These are phyloP conservation scores for Dasysyrphus albostriatus DNA, from an alignment of 2,888 invertebrate species.

Conservation along the genomic window DNA sequence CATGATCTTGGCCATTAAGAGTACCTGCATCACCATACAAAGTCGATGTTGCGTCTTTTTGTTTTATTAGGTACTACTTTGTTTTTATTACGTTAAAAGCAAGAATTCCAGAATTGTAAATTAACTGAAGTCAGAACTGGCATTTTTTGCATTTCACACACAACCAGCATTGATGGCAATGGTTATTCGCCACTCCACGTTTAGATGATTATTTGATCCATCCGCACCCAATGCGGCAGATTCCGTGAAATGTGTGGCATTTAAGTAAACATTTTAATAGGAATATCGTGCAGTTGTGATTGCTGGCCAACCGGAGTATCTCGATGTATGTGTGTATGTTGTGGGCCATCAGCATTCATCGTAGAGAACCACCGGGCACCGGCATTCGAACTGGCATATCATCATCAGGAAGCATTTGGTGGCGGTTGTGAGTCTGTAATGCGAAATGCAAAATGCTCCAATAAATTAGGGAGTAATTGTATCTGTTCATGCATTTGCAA, in stretches of 20 bases:
- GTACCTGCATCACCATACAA: constrained; percentile 27
- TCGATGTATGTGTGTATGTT: neutral
- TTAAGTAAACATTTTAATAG: constrained; percentile 73
- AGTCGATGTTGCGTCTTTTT: constrained; percentile 29
- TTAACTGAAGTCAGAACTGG: constrained; percentile 62
- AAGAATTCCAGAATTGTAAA: constrained; percentile 63
- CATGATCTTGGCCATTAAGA: constrained; percentile 60
- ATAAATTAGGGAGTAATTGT: constrained; percentile 75
- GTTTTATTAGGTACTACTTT: neutral
- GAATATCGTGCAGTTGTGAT: constrained; percentile 72
- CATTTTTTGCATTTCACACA: constrained; percentile 52
- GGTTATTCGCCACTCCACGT: neutral
- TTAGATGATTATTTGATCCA: constrained; percentile 49
- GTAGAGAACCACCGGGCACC: neutral
- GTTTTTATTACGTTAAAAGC: constrained; percentile 22
- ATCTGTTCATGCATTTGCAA: constrained; percentile 53
- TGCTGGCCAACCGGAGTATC: constrained; percentile 33
- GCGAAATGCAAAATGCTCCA: constrained; percentile 69
- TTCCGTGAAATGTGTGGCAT: constrained; percentile 74
- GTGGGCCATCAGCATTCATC: constrained; percentile 19
- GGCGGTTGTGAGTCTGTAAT: constrained; percentile 58
- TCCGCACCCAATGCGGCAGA: constrained; percentile 42
- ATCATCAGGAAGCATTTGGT: constrained; percentile 71
- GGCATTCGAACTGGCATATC: constrained; percentile 24
- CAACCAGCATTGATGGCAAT: constrained; percentile 8